Percentiles rank a stretch among this genome's conserved stretches.
These are phyloP conservation scores for Dendrocincla fuliginosa DNA, from an alignment of 2,797 vertebrate genomes.

Conservation along the genomic window DNA sequence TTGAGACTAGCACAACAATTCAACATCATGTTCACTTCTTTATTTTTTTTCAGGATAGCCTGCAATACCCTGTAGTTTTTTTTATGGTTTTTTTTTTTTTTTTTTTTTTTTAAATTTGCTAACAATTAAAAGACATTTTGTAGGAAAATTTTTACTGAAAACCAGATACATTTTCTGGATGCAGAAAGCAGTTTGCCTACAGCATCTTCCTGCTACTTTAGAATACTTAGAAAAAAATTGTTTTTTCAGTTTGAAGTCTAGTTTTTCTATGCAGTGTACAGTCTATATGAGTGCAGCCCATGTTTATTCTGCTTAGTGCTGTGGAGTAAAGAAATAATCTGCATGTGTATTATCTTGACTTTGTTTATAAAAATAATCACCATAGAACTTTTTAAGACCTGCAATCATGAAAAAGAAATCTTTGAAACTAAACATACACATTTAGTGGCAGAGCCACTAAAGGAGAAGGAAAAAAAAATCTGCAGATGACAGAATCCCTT, in stretches of 20 bases:
- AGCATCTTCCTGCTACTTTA: neutral
- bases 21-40: neutral
- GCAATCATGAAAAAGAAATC: neutral
- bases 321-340: neutral
- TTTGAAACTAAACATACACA: neutral
- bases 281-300: neutral
- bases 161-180: neutral
- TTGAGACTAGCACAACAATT: constrained; percentile 8
- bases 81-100: neutral
- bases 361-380: neutral
- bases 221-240: neutral
- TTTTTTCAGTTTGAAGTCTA: neutral
- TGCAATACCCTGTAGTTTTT: neutral
- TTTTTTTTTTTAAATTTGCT: neutral
- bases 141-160: neutral
- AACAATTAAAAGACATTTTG: neutral
- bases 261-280: neutral
- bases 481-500: neutral
- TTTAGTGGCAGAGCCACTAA: neutral
- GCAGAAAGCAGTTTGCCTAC: neutral
- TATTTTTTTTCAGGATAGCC: neutral
- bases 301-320: neutral
- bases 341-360: neutral
- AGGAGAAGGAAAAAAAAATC: neutral
- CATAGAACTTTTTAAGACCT: neutral